phyloP scores from a whole-genome alignment of 2,888 invertebrate species.

The Epistrophe eligans region DNA sequence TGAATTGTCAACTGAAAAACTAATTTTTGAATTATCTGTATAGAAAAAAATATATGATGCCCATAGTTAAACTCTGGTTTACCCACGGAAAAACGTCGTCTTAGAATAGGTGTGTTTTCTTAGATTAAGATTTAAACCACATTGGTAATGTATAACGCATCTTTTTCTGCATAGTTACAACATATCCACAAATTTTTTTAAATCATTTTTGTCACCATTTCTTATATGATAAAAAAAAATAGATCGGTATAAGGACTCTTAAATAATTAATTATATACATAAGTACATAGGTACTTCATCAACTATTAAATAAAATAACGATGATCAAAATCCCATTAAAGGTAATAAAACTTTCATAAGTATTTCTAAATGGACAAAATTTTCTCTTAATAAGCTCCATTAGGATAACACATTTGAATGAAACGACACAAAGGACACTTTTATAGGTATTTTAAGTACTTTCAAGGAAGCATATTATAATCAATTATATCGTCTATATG shows the following conservation, averaged over 20 bases:
- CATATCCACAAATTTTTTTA: too few relatives aligned
- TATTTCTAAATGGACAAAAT: conserved; percentile 47
- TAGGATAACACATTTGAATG: conserved; percentile 66
- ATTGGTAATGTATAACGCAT: too few relatives aligned
- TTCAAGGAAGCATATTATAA: conserved; percentile 44
- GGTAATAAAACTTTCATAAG: conserved; percentile 67
- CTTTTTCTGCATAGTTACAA: too few relatives aligned
- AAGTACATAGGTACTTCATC: conserved; percentile 13
- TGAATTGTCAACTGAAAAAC: too few relatives aligned
- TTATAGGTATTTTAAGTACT: conserved; percentile 72
- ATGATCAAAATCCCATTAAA: conserved; percentile 69
- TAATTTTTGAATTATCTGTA: too few relatives aligned
- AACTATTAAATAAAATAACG: conserved; percentile 38
- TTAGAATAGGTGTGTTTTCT: too few relatives aligned
- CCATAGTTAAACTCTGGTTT: too few relatives aligned
- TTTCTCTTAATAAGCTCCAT: conserved; percentile 67
- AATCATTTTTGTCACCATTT: too few relatives aligned
- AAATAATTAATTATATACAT: conserved; percentile 2
- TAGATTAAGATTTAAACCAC: too few relatives aligned
- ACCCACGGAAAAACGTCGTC: too few relatives aligned
- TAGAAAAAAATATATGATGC: too few relatives aligned
- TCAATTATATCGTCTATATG: conserved; percentile 64
- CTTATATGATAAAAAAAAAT: too few relatives aligned
- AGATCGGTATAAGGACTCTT: neutral
- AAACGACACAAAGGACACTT: conserved; percentile 67